These are phyloP conservation scores for Hoplias malabaricus DNA, from an alignment of 2,113 vertebrate genomes.

Conservation along the genomic window DNA sequence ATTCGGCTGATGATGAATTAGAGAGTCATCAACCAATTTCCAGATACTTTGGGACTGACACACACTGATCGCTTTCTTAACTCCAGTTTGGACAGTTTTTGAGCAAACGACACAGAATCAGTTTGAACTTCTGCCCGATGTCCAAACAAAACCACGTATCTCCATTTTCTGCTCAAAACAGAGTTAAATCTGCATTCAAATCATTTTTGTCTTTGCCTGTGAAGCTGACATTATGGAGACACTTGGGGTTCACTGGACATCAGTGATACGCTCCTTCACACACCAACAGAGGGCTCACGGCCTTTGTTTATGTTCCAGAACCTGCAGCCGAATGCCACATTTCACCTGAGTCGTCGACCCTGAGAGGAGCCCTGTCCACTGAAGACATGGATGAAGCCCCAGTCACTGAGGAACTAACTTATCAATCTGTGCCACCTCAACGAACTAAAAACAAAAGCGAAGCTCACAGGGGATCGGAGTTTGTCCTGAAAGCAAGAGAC, in stretches of 20 bases:
- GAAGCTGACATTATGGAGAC: too few relatives aligned
- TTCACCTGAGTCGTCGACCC: conserved; percentile 62
- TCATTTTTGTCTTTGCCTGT: too few relatives aligned
- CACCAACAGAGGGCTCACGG: not conserved
- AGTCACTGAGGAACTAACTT: conserved; percentile 48
- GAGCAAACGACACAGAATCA: not conserved
- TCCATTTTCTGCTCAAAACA: too few relatives aligned
- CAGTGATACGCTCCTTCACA: not conserved
- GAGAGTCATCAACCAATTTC: too few relatives aligned
- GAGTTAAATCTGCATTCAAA: too few relatives aligned
- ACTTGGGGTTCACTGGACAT: too few relatives aligned
- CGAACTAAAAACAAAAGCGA: conserved; percentile 59
- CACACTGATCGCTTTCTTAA: too few relatives aligned
- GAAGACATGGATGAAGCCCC: conserved; percentile 55
- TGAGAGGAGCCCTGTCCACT: conserved; percentile 16
- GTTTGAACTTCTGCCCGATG: not conserved
- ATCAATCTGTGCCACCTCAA: conserved; percentile 52
- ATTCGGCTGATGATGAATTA: too few relatives aligned
- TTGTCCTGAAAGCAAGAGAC: conserved; percentile 46
- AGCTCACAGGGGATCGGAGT: conserved; percentile 42
- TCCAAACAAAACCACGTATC: too few relatives aligned
- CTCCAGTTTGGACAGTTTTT: too few relatives aligned
- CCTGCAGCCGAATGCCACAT: conserved; percentile 69
- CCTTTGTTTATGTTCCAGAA: conserved; percentile 61
- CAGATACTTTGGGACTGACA: too few relatives aligned